These are phyloP conservation scores for Phyllotreta striolata DNA, from an alignment of 2,888 invertebrate species.

Conservation along the genomic window DNA sequence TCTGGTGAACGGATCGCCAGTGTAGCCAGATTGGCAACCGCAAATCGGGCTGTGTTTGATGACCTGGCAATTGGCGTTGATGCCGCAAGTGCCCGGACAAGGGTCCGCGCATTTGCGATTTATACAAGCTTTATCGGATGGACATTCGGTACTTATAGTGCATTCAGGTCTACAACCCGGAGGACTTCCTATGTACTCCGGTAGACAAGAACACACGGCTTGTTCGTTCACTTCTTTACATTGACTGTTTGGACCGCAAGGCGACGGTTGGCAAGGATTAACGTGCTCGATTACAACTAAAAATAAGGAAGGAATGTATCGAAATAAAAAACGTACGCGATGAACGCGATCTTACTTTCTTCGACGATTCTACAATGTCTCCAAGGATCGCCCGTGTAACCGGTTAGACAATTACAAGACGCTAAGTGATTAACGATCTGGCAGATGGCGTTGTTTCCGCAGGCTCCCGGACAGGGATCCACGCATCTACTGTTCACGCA, in stretches of 20 bases:
- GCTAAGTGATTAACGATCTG: conserved; percentile 80
- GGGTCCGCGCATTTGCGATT: conserved; percentile 78
- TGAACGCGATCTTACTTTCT: conserved; percentile 32
- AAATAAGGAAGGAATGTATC: conserved; percentile 47
- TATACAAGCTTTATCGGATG: conserved; percentile 74
- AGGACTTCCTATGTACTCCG: conserved; percentile 64
- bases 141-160: conserved; percentile 79
- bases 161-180: conserved; percentile 81
- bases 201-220: conserved; percentile 62
- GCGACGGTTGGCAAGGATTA: conserved; percentile 74
- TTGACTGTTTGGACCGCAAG: conserved; percentile 78
- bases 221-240: conserved; percentile 67
- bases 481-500: conserved; percentile 77
- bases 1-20: conserved; percentile 73
- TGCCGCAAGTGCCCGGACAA: conserved; percentile 72
- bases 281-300: conserved; percentile 50
- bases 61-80: conserved; percentile 64
- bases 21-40: conserved; percentile 68
- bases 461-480: conserved; percentile 82
- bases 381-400: conserved; percentile 75
- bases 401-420: conserved; percentile 75
- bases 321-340: conserved; percentile 48
- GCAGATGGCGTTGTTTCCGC: conserved; percentile 79
- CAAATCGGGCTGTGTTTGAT: conserved; percentile 70
- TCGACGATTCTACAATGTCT: conserved; percentile 61